Evolutionary conservation across 2,797 vertebrate species (phyloP).

Genomic region (Poecilia wingei): DNA sequence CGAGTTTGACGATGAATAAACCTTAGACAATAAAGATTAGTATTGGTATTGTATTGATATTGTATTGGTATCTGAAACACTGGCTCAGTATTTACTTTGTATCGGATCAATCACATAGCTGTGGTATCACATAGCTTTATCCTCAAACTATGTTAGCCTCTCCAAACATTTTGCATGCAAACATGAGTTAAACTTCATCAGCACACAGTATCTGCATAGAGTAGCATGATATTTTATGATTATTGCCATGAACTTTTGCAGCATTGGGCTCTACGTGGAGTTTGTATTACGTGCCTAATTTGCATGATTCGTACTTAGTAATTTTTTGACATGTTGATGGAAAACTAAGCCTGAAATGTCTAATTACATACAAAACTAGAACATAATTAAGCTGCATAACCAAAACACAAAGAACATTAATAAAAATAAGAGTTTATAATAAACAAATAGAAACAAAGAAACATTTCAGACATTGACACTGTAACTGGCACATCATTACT

Average conservation of each 20-base stretch:
- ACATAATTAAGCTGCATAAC: not conserved
- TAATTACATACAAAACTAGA: not conserved
- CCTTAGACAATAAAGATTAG: not conserved
- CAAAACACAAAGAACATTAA: not conserved
- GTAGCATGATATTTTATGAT: not conserved
- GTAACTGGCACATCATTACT: not conserved
- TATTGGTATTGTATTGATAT: not conserved
- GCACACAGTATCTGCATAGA: not conserved
- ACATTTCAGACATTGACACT: not conserved
- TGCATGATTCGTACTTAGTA: not conserved
- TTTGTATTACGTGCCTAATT: not conserved
- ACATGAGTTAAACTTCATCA: not conserved
- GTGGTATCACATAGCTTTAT: not conserved
- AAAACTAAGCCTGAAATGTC: not conserved
- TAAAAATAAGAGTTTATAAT: not conserved
- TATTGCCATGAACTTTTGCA: not conserved
- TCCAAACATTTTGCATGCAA: not conserved
- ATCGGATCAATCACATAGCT: too few species aligned
- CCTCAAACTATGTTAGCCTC: not conserved
- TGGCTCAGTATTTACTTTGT: too few species aligned
- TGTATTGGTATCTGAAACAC: not conserved
- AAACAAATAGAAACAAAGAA: not conserved
- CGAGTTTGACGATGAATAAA: not conserved
- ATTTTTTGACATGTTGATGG: not conserved
- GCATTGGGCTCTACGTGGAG: not conserved